Conservation (phyloP, 1,140 invertebrate genomes). For the Bradynema listronoti region DNA sequence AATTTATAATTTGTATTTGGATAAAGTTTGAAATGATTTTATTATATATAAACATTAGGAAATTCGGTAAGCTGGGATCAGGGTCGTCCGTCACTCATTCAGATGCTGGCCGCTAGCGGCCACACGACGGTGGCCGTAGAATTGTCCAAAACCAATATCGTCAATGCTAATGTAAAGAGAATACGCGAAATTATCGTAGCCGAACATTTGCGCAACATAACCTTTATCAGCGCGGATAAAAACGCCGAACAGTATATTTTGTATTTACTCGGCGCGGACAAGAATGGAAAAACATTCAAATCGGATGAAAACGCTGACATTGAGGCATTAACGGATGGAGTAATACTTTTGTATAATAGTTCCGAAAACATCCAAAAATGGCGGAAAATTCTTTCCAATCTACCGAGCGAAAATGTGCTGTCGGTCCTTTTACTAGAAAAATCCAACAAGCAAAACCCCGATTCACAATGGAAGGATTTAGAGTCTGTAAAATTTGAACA, state of each 20-base stretch:
- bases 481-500: not conserved
- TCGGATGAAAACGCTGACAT: too few species aligned
- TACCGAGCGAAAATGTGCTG: conserved; percentile 6
- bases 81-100: conserved; percentile 20
- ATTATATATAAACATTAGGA: not conserved
- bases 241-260: not conserved
- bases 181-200: conserved; percentile 7
- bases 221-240: conserved; percentile 4
- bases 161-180: not conserved
- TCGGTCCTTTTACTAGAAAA: conserved; percentile 5
- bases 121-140: conserved; percentile 20
- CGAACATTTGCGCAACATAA: conserved; percentile 17
- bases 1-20: not conserved
- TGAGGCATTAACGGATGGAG: not conserved
- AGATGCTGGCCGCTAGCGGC: conserved; percentile 31
- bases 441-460: not conserved
- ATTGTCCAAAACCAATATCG: not conserved
- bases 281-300: too few species aligned
- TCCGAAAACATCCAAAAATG: not conserved
- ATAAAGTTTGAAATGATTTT: not conserved
- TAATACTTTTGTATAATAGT: not conserved
- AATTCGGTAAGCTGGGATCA: conserved; percentile 16
- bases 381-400: not conserved
- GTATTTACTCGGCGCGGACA: too few species aligned
- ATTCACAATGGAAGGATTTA: not conserved